Base-by-base conservation (phyloP, 2,888 invertebrate species). In the Trissolcus japonicus region DNA sequence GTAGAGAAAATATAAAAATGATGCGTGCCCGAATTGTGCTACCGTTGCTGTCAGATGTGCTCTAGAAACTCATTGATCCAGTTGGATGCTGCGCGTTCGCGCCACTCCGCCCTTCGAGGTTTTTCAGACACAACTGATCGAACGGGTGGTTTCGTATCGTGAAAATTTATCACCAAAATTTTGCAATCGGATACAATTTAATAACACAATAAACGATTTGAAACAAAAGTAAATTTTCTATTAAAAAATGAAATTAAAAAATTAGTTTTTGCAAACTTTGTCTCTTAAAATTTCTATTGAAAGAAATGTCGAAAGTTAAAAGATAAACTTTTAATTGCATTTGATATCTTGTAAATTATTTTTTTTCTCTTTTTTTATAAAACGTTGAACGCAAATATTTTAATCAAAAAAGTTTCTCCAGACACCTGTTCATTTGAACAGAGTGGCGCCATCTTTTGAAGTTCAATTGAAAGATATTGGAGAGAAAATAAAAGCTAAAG, bases 31-130 rank as follows among this genome's bases (percentile, higher is more conserved):
- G 66, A 73, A 76, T 76, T 61, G 62, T 72, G 67, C 77, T 73
- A 73, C 68, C 72, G 75, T 73, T 79, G 65, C 77, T 78, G 72
- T 72, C 79, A 78, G 79, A 75, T 77, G 77, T 72, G 48, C 68
- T 73, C 77, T 73, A 75, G 75, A 78, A 72, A 72, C 77, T 77
- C 79, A 79, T 79, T 77, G 79, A 79, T 79, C 79, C 79, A 79
- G 79, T 79, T 72, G 79, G 77, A 79, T 63, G 79, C 79, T 79
- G 79, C 79, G 77, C 77, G 73, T 77, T 78, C 75, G 77, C 74
- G 74, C 74, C 66, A 71, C 78, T 69, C 78, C 73, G 65, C 77
- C 65, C 77, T 77, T 68, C 56, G 56, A 67, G 67, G 17, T 73
- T 77, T 77, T 71, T 68, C 51, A 51, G 43, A 62, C 65, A 56